A percentile compares a stretch with the other conserved stretches of the same genome.
Evolutionary conservation across 1,140 invertebrate species (phyloP).

Genomic region (Ladona fulva): DNA sequence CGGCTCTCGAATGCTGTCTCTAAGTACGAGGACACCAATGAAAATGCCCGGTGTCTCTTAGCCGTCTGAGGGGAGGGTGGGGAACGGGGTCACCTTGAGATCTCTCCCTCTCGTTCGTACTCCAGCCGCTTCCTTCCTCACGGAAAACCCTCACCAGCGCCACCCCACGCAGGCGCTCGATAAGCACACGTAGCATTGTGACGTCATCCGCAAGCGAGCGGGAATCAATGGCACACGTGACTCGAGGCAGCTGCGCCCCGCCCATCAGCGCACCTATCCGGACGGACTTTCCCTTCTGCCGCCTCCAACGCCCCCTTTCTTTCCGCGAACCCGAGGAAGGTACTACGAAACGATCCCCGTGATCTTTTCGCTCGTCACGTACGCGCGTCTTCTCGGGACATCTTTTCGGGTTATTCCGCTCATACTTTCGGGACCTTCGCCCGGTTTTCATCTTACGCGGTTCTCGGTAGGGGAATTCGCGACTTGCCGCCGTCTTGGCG

Average conservation of each 20-base stretch:
- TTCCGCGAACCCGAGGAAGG: not conserved
- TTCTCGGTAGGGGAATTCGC: no score
- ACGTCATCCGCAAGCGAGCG: not conserved
- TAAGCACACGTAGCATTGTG: not conserved
- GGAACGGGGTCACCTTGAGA: slow-evolving; percentile 1
- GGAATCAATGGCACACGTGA: slow-evolving; percentile 3
- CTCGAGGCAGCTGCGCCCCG: not conserved
- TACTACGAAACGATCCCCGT: no score
- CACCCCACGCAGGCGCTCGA: slow-evolving; percentile 3
- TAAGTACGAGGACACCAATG: not conserved
- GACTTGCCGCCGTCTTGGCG: no score
- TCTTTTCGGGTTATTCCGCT: no score
- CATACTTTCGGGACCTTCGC: no score
- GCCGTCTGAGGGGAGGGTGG: slow-evolving; percentile 4
- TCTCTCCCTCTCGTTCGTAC: not conserved
- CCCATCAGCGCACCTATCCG: not conserved
- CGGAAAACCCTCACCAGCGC: not conserved
- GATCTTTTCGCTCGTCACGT: no score
- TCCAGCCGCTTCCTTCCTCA: not conserved
- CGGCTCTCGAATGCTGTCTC: not conserved
- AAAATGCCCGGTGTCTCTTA: not conserved
- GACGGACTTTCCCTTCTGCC: not conserved
- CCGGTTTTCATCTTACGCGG: no score
- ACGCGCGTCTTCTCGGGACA: no score
- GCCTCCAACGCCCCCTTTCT: not conserved